Evolutionary conservation across 2,113 vertebrate genomes (phyloP), one percentile per base, ranked within the genome.

Genomic region (Piprites chloris): DNA sequence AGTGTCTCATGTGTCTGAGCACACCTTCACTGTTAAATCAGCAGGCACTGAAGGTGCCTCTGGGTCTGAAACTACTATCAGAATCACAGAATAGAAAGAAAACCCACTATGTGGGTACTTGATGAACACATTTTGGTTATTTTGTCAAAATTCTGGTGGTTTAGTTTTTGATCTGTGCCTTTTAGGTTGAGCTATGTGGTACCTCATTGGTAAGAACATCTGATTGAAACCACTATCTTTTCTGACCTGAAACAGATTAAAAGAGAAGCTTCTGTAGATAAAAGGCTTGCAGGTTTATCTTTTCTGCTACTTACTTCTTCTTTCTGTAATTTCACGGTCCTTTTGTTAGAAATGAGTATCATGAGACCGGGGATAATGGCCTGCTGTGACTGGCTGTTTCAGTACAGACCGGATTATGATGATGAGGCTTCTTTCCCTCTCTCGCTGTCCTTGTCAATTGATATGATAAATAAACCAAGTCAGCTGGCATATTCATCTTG

Each of bases 391-490:
- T 69, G 87, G 75, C 81, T 79, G 10, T 53, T 92, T 69, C 93
- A 96, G 77, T 90, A 90, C 91, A 95, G 93, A 42, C 33, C 47
- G 85, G 93, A 96, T 97, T 96, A 95, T 88, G 71, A 73, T 39
- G 50, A 85, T 93, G 67, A 96, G 59, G 50, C 14, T 72, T 82
- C 35, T 18, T 37, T 3, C 0, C 0, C 5, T 19, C 13, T 11
- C 22, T 71, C 0, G 1, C 28, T 35, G 6, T 77, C 71, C 53
- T 37, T 87, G 74, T 71, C 61, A 32, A 4, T 44, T 80, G 68
- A 33, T 59, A 67, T 32, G 52, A 79, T 41, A 78, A 84, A 85
- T 71, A 93, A 89, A 85, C 21, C 90, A 37, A 93, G 55, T 87
- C 52, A 95, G 56, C n/a, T 61, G 61, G 35, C 47, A 37, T 27